phyloP scores from a whole-genome alignment of 2,797 vertebrate genomes.

The Acanthopagrus latus region DNA sequence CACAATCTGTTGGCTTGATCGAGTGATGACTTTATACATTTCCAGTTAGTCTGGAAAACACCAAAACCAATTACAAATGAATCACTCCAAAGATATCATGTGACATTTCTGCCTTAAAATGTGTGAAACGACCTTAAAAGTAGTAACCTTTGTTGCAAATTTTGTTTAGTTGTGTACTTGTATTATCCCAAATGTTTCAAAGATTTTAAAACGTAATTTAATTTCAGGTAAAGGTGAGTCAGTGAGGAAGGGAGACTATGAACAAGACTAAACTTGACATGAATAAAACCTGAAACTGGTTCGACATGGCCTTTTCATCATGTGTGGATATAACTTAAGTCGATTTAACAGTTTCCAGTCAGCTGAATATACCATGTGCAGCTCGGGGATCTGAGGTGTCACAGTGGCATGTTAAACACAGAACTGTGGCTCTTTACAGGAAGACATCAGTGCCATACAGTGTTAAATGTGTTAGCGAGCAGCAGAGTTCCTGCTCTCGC shows the following conservation, averaged over 20 bases:
- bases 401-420: slow-evolving; percentile 42
- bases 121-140: too few relatives aligned
- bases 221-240: too few relatives aligned
- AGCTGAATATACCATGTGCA: background rate
- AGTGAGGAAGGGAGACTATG: too few relatives aligned
- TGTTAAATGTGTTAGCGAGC: slow-evolving; percentile 62
- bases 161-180: too few relatives aligned
- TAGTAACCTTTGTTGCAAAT: too few relatives aligned
- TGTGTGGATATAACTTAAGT: background rate
- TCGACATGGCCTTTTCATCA: slow-evolving; percentile 34
- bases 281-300: background rate
- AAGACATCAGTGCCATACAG: slow-evolving; percentile 53
- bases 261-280: too few relatives aligned
- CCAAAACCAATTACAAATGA: background rate
- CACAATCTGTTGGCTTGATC: background rate
- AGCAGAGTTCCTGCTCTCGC: slow-evolving; percentile 20
- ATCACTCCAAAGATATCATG: too few relatives aligned
- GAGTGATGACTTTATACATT: background rate
- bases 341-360: background rate
- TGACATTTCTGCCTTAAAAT: too few relatives aligned
- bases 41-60: slow-evolving; percentile 5
- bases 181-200: too few relatives aligned
- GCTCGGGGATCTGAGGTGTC: slow-evolving; percentile 22
- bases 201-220: too few relatives aligned
- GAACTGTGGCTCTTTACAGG: slow-evolving; percentile 38